A percentile compares a stretch with the other conserved stretches of the same genome.
Evolutionary conservation across 1,140 invertebrate species (phyloP).

Genomic region (Drosophila quadrilineata): DNA sequence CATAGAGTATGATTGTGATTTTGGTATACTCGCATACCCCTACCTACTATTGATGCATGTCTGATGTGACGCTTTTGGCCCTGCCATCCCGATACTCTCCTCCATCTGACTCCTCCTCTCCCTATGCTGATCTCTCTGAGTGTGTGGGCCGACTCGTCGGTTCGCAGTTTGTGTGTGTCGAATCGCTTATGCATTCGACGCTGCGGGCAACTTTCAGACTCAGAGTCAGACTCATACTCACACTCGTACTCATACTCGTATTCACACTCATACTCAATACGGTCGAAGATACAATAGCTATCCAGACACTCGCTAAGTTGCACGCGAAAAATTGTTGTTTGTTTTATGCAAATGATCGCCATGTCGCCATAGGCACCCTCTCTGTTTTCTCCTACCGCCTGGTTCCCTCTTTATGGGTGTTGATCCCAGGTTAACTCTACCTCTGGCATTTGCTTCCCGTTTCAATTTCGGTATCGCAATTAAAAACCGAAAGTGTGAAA

Average conservation of each 20-base stretch:
- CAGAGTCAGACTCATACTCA: slow-evolving; percentile 10
- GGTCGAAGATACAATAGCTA: too few species aligned
- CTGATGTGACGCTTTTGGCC: slow-evolving; percentile 70
- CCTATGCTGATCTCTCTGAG: neutral
- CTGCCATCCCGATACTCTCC: slow-evolving; percentile 2
- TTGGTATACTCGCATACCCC: slow-evolving; percentile 4
- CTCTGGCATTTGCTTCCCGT: slow-evolving; percentile 14
- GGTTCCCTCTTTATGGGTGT: too few species aligned
- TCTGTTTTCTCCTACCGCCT: too few species aligned
- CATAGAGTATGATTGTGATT: neutral
- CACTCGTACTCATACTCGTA: neutral
- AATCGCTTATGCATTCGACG: slow-evolving; percentile 59
- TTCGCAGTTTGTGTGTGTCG: slow-evolving; percentile 47
- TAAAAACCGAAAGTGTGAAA: slow-evolving; percentile 73
- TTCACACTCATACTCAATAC: too few species aligned
- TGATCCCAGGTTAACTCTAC: slow-evolving; percentile 19
- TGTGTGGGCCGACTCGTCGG: slow-evolving; percentile 21
- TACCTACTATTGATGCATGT: slow-evolving; percentile 76
- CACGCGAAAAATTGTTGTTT: slow-evolving; percentile 73
- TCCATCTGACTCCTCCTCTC: neutral
- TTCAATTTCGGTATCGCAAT: slow-evolving; percentile 52
- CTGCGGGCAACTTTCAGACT: slow-evolving; percentile 60
- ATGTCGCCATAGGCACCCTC: slow-evolving; percentile 43
- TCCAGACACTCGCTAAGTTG: slow-evolving; percentile 38
- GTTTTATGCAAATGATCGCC: slow-evolving; percentile 74